Evolutionary conservation across 2,797 vertebrate genomes (phyloP), one percentile per base, ranked within the genome.

Genomic region (Manis javanica): DNA sequence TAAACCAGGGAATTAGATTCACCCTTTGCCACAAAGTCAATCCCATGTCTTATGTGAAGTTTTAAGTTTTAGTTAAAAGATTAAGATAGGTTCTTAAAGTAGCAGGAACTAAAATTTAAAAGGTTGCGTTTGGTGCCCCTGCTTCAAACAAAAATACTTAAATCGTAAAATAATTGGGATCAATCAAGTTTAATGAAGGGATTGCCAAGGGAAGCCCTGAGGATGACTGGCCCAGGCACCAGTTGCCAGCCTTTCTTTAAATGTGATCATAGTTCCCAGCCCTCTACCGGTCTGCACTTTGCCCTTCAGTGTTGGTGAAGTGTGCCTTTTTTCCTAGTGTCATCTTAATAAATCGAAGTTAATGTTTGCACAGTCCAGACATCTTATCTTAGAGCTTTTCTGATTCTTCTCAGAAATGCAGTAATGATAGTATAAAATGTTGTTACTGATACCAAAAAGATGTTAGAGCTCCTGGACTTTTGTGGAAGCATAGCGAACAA

Each of bases 11-110:
- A n/a, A n/a, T 95, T 53, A 83, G 78, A 74, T 90, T 94, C 34
- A 77, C n/a, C 21, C 63, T 94, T 92, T 97, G 37, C 14, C n/a
- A 78, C 24, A 37, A 94, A 93, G 66, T 97, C 15, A 93, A 3
- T 88, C 15, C 42, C 1, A 5, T 86, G 2, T 96, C 53, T 79
- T 39, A 66, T 90, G 57, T 96, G 61, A 87, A 69, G n/a, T 94
- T 83, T 21, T 95, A 46, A 0, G 34, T 96, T 97, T 95, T 92
- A 95, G 39, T 97, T 51, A 82, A 88, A 55, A 68, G 31, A 61
- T 68, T 95, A 61, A 49, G 51, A 92, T 71, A 92, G 37, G 9
- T 63, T 93, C 57, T 89, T 74, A 61, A 91, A 78, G 57, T 88
- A 85, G 49, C 29, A 63, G 21, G n/a, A 88, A 90, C 39, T 94